A percentile compares a stretch with the other conserved stretches of the same genome.
Evolutionary conservation across 2,797 vertebrate genomes (phyloP).

Genomic region (Sciurus carolinensis): DNA sequence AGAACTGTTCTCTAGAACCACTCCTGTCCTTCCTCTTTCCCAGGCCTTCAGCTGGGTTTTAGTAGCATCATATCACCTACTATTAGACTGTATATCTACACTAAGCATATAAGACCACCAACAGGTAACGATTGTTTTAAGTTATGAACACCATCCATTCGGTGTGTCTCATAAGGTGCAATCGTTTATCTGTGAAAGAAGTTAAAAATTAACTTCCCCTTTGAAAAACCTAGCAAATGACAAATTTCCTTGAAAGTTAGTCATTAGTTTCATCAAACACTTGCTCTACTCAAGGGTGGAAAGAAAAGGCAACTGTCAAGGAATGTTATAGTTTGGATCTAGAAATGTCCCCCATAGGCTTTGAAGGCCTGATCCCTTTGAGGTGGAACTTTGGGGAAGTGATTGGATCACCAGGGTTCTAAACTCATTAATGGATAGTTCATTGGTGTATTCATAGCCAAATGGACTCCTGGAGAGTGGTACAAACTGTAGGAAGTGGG

Average conservation of each 20-base stretch:
- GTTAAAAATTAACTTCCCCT: slow-evolving; percentile 42
- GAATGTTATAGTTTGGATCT: not conserved
- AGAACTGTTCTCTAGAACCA: slow-evolving; percentile 66
- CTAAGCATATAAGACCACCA: not conserved
- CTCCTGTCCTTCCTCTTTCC: not conserved
- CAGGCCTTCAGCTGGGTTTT: not conserved
- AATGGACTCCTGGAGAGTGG: not conserved
- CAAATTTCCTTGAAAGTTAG: not conserved
- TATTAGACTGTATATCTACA: not conserved
- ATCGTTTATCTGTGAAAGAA: slow-evolving; percentile 52
- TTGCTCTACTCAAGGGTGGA: not conserved
- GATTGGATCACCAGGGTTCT: not conserved
- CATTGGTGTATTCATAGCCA: not conserved
- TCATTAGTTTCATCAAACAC: not conserved
- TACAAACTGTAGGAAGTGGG: not conserved
- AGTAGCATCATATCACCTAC: not conserved
- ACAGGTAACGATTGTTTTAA: slow-evolving; percentile 21
- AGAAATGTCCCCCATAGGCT: not conserved
- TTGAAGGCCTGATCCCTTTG: not conserved
- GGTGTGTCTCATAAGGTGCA: slow-evolving; percentile 28
- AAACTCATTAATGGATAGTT: not conserved
- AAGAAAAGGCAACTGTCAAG: not conserved
- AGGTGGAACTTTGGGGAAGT: not conserved
- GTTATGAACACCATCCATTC: slow-evolving; percentile 52
- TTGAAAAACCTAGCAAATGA: slow-evolving; percentile 37